A percentile compares a stretch with the other conserved stretches of the same genome.
Conservation (phyloP, 35 echinoderm and acorn worm species). For the Lytechinus variegatus region DNA sequence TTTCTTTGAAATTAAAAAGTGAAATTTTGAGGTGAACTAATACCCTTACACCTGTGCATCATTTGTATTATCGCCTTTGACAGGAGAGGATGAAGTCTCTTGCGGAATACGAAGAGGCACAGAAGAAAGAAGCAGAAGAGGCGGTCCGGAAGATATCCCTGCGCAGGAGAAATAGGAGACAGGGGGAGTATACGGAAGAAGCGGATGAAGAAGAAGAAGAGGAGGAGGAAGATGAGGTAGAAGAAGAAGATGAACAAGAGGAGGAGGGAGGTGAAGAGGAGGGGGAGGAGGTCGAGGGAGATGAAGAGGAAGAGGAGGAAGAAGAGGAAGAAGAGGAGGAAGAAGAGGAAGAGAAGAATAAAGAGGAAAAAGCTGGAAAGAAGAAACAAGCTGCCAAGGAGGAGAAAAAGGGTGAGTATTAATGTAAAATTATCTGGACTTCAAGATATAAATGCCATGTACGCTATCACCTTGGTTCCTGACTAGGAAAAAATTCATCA, state of each 20-base stretch:
- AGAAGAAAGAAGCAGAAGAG: constrained; percentile 49
- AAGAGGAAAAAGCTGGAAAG: neutral
- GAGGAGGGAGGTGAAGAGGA: too few relatives aligned
- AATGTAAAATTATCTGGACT: too few relatives aligned
- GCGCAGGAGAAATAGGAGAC: constrained; percentile 26
- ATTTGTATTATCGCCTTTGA: neutral
- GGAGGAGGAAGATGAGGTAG: neutral
- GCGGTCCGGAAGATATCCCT: constrained; percentile 43
- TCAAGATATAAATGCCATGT: too few relatives aligned
- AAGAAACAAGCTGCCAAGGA: neutral
- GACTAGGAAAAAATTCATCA: too few relatives aligned
- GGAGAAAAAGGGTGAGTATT: neutral
- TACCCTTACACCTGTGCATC: too few relatives aligned
- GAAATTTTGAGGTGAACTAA: too few relatives aligned
- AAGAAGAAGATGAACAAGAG: constrained; percentile 39
- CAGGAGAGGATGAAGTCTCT: constrained; percentile 60
- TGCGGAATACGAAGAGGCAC: constrained; percentile 49
- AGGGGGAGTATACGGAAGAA: constrained; percentile 29
- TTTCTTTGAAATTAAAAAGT: too few relatives aligned
- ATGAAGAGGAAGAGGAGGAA: neutral
- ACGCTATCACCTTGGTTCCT: too few relatives aligned
- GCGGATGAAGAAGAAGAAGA: constrained; percentile 37
- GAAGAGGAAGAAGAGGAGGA: neutral
- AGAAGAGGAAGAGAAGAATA: neutral
- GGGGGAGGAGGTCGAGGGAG: neutral